Percentiles rank a stretch among this genome's conserved stretches.
phyloP scores from a whole-genome alignment of 2,888 invertebrate species.

The Craniophora ligustri region DNA sequence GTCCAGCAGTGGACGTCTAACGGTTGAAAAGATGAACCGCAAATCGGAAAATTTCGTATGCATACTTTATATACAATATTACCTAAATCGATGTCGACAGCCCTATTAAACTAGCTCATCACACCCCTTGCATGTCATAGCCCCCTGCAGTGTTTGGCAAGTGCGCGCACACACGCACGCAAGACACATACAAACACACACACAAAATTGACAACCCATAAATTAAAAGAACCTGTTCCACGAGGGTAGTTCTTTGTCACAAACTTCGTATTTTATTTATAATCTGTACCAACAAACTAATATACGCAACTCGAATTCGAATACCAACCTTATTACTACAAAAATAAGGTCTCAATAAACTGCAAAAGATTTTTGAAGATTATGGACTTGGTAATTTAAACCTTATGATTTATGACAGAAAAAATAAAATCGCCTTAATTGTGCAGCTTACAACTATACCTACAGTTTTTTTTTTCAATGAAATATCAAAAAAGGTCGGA shows the following conservation, averaged over 20 bases:
- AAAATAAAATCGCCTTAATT: constrained; percentile 46
- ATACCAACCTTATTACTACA: neutral
- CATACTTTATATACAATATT: neutral
- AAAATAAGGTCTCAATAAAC: constrained; percentile 10
- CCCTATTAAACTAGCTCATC: constrained; percentile 72
- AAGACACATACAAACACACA: constrained; percentile 52
- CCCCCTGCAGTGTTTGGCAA: constrained; percentile 79
- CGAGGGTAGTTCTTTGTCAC: constrained; percentile 77
- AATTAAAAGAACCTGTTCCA: constrained; percentile 85
- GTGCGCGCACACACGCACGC: constrained; percentile 68
- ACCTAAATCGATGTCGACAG: constrained; percentile 49
- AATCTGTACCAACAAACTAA: constrained; percentile 32
- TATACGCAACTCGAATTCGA: constrained; percentile 1
- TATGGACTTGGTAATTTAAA: constrained; percentile 51
- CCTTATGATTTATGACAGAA: constrained; percentile 51
- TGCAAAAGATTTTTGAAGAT: constrained; percentile 25
- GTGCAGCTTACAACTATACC: constrained; percentile 12
- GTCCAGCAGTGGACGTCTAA: no score
- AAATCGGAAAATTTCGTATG: no score
- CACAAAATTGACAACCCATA: constrained; percentile 78
- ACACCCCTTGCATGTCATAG: constrained; percentile 77
- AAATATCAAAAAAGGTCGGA: constrained; percentile 44
- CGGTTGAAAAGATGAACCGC: no score
- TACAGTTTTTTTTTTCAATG: constrained; percentile 22
- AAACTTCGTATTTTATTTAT: constrained; percentile 59